Conservation (phyloP, 2,888 invertebrate genomes). For the Cryptus viduatorius region DNA sequence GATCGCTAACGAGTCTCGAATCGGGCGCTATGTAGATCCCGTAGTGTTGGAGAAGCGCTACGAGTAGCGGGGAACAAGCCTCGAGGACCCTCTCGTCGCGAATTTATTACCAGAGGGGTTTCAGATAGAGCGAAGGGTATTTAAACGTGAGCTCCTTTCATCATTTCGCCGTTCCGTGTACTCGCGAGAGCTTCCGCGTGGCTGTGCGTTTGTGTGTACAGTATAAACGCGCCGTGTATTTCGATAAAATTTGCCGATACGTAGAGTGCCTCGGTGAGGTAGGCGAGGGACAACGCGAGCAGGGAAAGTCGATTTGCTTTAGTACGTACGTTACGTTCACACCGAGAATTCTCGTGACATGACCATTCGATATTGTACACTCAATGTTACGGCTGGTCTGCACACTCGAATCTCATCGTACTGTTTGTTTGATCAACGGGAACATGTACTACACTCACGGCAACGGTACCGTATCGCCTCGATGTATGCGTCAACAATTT, state of each 20-base stretch:
- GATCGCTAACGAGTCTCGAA: slow-evolving; percentile 76
- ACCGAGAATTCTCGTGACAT: slow-evolving; percentile 42
- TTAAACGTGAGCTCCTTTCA: slow-evolving; percentile 31
- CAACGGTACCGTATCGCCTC: neutral
- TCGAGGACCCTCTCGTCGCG: slow-evolving; percentile 71
- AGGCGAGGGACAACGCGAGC: slow-evolving; percentile 64
- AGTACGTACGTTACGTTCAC: slow-evolving; percentile 17
- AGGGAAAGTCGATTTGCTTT: slow-evolving; percentile 58
- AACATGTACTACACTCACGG: slow-evolving; percentile 3
- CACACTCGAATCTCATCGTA: slow-evolving; percentile 38
- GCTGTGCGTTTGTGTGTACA: neutral
- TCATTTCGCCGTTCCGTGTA: neutral
- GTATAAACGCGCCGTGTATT: slow-evolving; percentile 27
- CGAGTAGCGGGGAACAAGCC: slow-evolving; percentile 66
- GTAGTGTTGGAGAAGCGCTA: slow-evolving; percentile 52
- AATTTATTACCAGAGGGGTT: slow-evolving; percentile 77
- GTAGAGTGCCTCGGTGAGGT: neutral
- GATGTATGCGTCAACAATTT: slow-evolving; percentile 16
- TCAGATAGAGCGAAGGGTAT: slow-evolving; percentile 33
- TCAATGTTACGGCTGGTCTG: slow-evolving; percentile 20
- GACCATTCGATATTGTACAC: slow-evolving; percentile 45
- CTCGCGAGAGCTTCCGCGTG: neutral
- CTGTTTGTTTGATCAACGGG: slow-evolving; percentile 52
- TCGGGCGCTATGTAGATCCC: slow-evolving; percentile 62
- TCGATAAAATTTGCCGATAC: slow-evolving; percentile 52